These are phyloP conservation scores for Percina caprodes DNA, from an alignment of 2,113 vertebrate species.

Conservation along the genomic window DNA sequence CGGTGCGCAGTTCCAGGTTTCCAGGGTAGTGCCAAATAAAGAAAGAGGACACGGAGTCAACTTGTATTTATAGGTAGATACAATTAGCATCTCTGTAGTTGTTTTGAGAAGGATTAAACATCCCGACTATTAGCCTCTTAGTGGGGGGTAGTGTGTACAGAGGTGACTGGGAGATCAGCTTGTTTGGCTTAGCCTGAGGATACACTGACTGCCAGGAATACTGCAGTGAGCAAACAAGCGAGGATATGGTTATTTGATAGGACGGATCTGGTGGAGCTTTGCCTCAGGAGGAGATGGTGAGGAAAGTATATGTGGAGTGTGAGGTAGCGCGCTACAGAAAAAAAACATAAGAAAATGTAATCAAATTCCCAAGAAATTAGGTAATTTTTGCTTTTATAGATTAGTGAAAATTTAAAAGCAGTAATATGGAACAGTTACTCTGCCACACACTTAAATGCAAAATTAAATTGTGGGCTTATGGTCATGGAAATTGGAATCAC, in stretches of 20 bases:
- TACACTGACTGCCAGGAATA: constrained; percentile 69
- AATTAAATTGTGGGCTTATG: background rate
- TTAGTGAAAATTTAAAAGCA: background rate
- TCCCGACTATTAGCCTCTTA: constrained; percentile 82
- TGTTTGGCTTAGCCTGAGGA: constrained; percentile 84
- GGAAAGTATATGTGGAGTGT: background rate
- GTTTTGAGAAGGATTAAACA: constrained; percentile 86
- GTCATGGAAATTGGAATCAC: constrained; percentile 4
- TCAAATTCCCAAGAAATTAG: background rate
- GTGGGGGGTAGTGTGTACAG: constrained; percentile 78
- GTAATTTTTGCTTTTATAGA: background rate
- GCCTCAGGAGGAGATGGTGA: constrained; percentile 9
- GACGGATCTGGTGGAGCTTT: constrained; percentile 45
- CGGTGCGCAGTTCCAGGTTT: constrained; percentile 11
- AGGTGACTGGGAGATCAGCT: constrained; percentile 84
- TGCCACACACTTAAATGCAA: background rate
- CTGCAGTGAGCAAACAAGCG: constrained; percentile 74
- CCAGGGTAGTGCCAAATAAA: constrained; percentile 63
- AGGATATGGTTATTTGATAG: constrained; percentile 62
- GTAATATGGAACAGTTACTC: background rate
- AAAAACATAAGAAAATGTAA: background rate
- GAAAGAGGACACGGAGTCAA: constrained; percentile 76
- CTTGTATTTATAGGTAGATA: constrained; percentile 84
- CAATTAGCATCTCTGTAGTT: constrained; percentile 86
- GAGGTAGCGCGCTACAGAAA: background rate